A percentile compares a stretch with the other conserved stretches of the same genome.
Evolutionary conservation across 1,140 invertebrate species (phyloP).

Genomic region (Colletes latitarsis): DNA sequence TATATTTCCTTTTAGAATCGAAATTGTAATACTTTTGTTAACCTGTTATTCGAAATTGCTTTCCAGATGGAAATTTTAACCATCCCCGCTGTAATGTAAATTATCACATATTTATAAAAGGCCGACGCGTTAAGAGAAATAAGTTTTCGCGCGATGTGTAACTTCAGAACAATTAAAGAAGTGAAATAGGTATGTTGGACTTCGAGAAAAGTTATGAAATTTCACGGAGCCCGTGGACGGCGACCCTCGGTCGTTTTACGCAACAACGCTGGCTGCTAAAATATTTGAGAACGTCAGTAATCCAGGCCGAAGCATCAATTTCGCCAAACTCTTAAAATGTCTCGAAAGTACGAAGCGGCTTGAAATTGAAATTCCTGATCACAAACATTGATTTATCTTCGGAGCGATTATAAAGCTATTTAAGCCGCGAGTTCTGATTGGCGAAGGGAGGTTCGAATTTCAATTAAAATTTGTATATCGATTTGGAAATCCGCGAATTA

Average conservation of each 20-base stretch:
- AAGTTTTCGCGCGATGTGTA: too few relatives aligned
- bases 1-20: too few relatives aligned
- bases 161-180: not conserved
- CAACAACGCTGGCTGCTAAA: not conserved
- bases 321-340: slow-evolving; percentile 47
- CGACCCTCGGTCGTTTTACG: too few relatives aligned
- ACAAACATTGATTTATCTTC: slow-evolving; percentile 52
- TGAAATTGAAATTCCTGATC: slow-evolving; percentile 56
- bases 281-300: slow-evolving; percentile 42
- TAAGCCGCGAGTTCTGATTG: slow-evolving; percentile 48
- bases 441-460: slow-evolving; percentile 42
- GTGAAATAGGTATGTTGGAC: accelerated
- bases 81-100: too few relatives aligned
- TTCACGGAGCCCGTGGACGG: not conserved
- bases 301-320: slow-evolving; percentile 43
- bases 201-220: not conserved
- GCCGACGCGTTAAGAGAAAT: too few relatives aligned
- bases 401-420: slow-evolving; percentile 55
- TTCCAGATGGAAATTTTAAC: too few relatives aligned
- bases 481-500: slow-evolving; percentile 35
- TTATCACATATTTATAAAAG: too few relatives aligned
- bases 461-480: slow-evolving; percentile 45
- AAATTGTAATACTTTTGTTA: too few relatives aligned
- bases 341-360: slow-evolving; percentile 28
- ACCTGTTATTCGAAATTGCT: too few relatives aligned